phyloP scores from a whole-genome alignment of 1,140 invertebrate genomes.

The Drosophila sucinea region DNA sequence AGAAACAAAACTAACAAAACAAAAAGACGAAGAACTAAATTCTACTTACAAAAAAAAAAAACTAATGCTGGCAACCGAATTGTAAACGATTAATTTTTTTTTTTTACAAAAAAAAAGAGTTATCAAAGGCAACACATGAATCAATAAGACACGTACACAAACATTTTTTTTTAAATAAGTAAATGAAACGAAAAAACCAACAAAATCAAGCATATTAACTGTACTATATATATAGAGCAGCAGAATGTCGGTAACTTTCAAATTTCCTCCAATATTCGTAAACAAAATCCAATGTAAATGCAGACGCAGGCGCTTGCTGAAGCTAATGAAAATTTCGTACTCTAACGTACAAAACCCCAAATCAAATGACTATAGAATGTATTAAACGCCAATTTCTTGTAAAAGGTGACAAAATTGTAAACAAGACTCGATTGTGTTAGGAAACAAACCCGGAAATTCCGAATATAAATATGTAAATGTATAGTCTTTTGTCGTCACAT shows the following conservation, averaged over 20 bases:
- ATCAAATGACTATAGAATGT: constrained; percentile 59
- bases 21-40: constrained; percentile 33
- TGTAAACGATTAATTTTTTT: constrained; percentile 71
- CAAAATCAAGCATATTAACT: constrained; percentile 48
- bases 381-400: constrained; percentile 58
- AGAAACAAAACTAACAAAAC: constrained; percentile 30
- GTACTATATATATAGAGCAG: constrained; percentile 21
- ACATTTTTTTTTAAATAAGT: constrained; percentile 31
- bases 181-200: constrained; percentile 39
- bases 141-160: constrained; percentile 22
- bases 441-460: constrained; percentile 23
- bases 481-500: constrained; percentile 21
- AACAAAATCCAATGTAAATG: constrained; percentile 39
- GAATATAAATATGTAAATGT: constrained; percentile 29
- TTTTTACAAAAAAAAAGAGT: constrained; percentile 38
- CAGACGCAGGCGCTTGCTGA: constrained; percentile 60
- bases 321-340: constrained; percentile 59
- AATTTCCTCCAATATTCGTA: neutral
- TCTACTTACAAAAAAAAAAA: constrained; percentile 42
- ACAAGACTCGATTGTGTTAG: constrained; percentile 73
- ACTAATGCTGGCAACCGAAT: constrained; percentile 56
- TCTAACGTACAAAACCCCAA: constrained; percentile 57
- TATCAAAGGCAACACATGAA: constrained; percentile 34
- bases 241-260: constrained; percentile 37
- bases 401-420: constrained; percentile 51